Percentiles rank a stretch among this genome's conserved stretches.
phyloP scores from a whole-genome alignment of 2,888 invertebrate species.

The Zaprionus obscuricornis region DNA sequence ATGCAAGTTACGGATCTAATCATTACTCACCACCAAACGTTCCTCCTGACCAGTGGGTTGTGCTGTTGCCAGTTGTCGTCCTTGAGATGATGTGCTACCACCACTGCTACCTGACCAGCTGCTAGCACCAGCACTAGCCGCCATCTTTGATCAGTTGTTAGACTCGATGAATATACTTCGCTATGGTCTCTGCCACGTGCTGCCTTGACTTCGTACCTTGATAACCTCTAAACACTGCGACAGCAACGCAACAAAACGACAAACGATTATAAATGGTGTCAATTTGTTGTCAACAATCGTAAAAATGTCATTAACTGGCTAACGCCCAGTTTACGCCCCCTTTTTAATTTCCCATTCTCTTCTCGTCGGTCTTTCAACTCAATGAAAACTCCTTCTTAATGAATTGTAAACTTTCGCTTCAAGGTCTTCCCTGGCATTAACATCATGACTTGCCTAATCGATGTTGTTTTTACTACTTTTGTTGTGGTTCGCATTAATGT shows the following conservation, averaged over 20 bases:
- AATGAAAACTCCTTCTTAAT: slow-evolving; percentile 40
- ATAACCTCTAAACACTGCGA: slow-evolving; percentile 36
- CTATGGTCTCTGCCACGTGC: slow-evolving; percentile 52
- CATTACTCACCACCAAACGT: slow-evolving; percentile 82
- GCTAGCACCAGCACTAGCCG: slow-evolving; percentile 60
- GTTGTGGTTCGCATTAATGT: no score
- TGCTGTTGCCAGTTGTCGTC: slow-evolving; percentile 69
- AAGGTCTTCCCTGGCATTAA: slow-evolving; percentile 52
- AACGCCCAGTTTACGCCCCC: slow-evolving; percentile 16
- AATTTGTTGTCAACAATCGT: slow-evolving; percentile 77
- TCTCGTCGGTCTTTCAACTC: no score
- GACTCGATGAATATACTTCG: slow-evolving; percentile 37
- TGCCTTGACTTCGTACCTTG: slow-evolving; percentile 29
- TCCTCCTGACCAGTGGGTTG: slow-evolving; percentile 79
- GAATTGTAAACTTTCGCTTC: slow-evolving; percentile 69
- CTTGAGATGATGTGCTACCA: slow-evolving; percentile 74
- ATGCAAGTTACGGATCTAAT: no score
- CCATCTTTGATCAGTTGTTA: slow-evolving; percentile 51
- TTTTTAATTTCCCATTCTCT: no score
- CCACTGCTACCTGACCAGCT: slow-evolving; percentile 83
- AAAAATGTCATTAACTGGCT: slow-evolving; percentile 66
- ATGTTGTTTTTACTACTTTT: no score
- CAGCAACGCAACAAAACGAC: slow-evolving; percentile 1
- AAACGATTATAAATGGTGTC: slow-evolving; percentile 68
- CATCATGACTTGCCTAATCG: slow-evolving; percentile 44